These are phyloP conservation scores for Mus spretus DNA, from an alignment of 2,797 vertebrate genomes.

Conservation along the genomic window DNA sequence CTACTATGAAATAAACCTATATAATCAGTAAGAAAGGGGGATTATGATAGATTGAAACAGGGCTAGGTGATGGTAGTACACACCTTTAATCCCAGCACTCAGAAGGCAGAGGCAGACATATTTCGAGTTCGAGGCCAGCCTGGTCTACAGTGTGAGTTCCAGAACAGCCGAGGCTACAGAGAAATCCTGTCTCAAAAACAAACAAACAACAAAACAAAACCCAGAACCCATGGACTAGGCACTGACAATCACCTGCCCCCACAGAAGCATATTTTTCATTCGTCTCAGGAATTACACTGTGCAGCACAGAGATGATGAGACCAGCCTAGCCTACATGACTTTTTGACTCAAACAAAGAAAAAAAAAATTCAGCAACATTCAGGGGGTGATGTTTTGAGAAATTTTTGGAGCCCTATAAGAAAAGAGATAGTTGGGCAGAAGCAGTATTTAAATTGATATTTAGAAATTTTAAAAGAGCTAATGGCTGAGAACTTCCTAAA, in stretches of 20 bases:
- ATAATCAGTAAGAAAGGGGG: not conserved
- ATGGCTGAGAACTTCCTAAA: slow-evolving; percentile 36
- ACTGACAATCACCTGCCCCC: not conserved
- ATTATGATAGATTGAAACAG: not conserved
- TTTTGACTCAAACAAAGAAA: not conserved
- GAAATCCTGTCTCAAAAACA: not conserved
- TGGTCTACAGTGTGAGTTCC: not conserved
- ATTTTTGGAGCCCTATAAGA: not conserved
- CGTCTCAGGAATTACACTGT: not conserved
- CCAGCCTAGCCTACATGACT: not conserved
- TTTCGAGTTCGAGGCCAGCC: not conserved
- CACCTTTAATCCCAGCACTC: not conserved
- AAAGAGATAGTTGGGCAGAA: not conserved
- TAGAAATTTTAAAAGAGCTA: slow-evolving; percentile 13
- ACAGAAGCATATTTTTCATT: not conserved
- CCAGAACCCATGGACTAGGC: not conserved
- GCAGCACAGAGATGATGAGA: not conserved
- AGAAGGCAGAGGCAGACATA: not conserved
- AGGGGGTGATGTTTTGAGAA: not conserved
- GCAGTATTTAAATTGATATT: not conserved
- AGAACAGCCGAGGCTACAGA: not conserved
- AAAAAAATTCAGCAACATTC: not conserved
- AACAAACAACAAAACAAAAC: not conserved
- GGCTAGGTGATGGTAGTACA: not conserved
- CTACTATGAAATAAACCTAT: slow-evolving; percentile 36